Evolutionary conservation across 2,797 vertebrate species (phyloP), one percentile per base, ranked within the genome.

Genomic region (Triplophysa bombifrons): DNA sequence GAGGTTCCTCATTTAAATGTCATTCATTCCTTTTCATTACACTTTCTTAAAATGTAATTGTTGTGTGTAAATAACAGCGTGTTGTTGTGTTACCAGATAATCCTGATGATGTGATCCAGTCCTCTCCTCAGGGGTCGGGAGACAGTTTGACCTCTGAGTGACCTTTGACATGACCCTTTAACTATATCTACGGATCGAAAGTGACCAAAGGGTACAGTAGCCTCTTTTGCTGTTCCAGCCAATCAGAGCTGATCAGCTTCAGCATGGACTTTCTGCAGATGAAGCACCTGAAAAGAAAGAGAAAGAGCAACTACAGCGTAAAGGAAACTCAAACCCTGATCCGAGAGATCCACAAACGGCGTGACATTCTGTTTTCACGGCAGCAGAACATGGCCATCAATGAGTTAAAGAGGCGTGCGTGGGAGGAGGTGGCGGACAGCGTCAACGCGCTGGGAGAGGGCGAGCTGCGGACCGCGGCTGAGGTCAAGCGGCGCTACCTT

Each of bases 241-340:
- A 41, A 41, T 41, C 9, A 41, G 41, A 41, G 41, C 41, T 10
- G 41, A 41, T 41, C 41, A 41, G 50, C 22, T 53, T 41, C 87
- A 91, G 87, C 84, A 89, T 94, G 91, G 91, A 93, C 91, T 92
- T 92, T 85, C 86, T 92, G 73, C 91, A 96, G 91, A 95, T 96
- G 92, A 97, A 97, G 90, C 95, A 97, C 85, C 90, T 96, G 78
- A 96, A 97, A 91, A 94, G 97, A 84, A 97, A 96, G 90, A 94
- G 96, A 81, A 98, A 98, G 94, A 97, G 95, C 85, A 98, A 98
- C 92, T 98, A 97, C 91, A 98, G 95, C 1, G 95, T 98, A 84
- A 95, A 96, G 88, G 95, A 98, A 92, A 98, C 96, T 64, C 96
- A 98, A 86, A 95, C 94, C 25, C 95, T 98, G 75, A 95, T 98